Base-by-base conservation (phyloP, 2,888 invertebrate species). In the Parnassius orleans region DNA sequence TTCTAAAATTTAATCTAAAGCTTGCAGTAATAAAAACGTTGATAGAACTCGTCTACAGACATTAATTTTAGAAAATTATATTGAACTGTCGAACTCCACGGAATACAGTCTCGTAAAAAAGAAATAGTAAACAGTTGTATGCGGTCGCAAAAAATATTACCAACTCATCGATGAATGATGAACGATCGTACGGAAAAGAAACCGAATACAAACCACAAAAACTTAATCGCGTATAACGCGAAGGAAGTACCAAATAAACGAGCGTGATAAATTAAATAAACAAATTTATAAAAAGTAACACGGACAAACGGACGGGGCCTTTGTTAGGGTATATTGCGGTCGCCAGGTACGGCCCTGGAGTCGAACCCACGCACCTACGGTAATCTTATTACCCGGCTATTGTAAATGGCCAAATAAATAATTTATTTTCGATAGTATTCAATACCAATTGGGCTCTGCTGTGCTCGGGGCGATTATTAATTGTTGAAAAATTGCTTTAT, bases 251-350 rank as follows among this genome's bases (percentile, higher is more conserved):
- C 87, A 78, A 81, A 86, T 88, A 89, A 89, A 87, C 85, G 87
- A 83, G 81, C 87, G 86, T 87, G 86, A 81, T 89, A 86, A 90
- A 90, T 90, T 90, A 90, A 89, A 90, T 89, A 90, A 90, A 90
- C 90, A 89, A 87, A 88, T 87, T 86, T 81, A 89, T 79, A 87
- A 87, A 88, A 88, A 86, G 78, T 72, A 67, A 72, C 71, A 76
- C 75, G 70, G 77, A 77, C 83, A 82, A 82, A 80, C 84, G 78
- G 81, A 72, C 72, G 70, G 75, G 66, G 76, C 75, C 75, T 80
- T 84, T 83, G 83, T 83, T 79, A 73, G 71, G 66, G 69, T 65
- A 67, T 69, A 74, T 79, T 84, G 86, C 81, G 86, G 86, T 84
- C 76, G 79, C 77, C 83, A 80, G 83, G 81, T 83, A 84, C 74